Conservation (phyloP, 1,140 invertebrate genomes). For the Caenorhabditis latens region DNA sequence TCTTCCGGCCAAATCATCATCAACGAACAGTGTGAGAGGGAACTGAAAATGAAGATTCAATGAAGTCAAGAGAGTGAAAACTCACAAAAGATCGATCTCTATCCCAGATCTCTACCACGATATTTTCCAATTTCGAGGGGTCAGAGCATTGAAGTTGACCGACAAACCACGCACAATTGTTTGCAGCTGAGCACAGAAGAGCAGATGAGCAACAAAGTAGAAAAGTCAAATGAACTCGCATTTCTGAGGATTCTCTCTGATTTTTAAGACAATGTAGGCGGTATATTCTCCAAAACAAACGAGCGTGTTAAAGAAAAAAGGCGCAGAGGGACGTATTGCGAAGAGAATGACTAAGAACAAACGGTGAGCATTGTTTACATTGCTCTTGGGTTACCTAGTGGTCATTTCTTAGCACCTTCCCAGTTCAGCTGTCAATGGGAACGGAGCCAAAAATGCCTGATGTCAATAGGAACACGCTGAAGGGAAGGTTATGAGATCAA, state of each 20-base stretch:
- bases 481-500: no score
- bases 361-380: conserved; percentile 34
- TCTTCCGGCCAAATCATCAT: conserved; percentile 65
- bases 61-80: not conserved
- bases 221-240: conserved; percentile 14
- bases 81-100: conserved; percentile 61
- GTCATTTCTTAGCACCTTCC: conserved; percentile 38
- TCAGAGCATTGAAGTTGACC: conserved; percentile 35
- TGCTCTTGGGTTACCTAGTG: conserved; percentile 42
- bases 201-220: not conserved
- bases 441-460: not conserved
- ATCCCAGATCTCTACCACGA: conserved; percentile 64
- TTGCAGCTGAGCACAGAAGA: conserved; percentile 4
- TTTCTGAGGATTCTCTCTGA: not conserved
- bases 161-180: conserved; percentile 60
- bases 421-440: not conserved
- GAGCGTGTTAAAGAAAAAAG: no score
- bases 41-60: conserved; percentile 48
- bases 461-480: no score
- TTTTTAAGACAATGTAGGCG: not conserved
- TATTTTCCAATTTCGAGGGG: conserved; percentile 49
- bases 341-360: conserved; percentile 6
- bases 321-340: not conserved
- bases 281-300: no score
- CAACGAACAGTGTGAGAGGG: conserved; percentile 51